Evolutionary conservation across 92 coral and sea anemone genomes (phyloP).

Genomic region (Virgularia gustaviana): DNA sequence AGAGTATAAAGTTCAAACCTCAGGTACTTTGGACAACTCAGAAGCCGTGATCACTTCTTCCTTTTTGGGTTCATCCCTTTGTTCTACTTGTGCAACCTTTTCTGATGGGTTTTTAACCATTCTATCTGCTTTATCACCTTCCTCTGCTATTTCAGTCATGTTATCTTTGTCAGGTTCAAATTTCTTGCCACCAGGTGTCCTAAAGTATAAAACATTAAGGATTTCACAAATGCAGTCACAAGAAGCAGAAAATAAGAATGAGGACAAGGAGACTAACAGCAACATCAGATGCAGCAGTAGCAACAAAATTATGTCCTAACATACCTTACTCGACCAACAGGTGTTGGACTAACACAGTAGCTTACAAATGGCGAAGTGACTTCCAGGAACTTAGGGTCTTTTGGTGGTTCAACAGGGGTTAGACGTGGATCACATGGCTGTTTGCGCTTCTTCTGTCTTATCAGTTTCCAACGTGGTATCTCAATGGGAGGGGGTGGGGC

Average conservation of each 20-base stretch:
- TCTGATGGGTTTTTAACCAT: constrained; percentile 50
- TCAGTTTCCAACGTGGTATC: constrained; percentile 95
- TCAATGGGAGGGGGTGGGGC: constrained; percentile 97
- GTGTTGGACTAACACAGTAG: constrained; percentile 89
- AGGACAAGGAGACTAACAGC: not conserved
- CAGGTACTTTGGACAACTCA: too few species aligned
- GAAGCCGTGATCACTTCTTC: constrained; percentile 44
- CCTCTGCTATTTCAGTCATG: constrained; percentile 90
- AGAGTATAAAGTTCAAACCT: not conserved
- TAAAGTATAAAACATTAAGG: not conserved
- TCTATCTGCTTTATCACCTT: constrained; percentile 71
- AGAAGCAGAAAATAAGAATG: not conserved
- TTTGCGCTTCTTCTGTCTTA: constrained; percentile 89
- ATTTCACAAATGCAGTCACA: not conserved
- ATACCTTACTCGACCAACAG: constrained; percentile 96
- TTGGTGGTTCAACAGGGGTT: constrained; percentile 90
- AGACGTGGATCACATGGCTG: constrained; percentile 82
- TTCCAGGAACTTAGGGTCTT: constrained; percentile 94
- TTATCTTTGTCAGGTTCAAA: constrained; percentile 67
- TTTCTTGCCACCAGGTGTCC: constrained; percentile 87
- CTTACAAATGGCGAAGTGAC: constrained; percentile 86
- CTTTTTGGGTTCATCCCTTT: constrained; percentile 40
- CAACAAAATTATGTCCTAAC: not conserved
- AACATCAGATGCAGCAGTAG: not conserved
- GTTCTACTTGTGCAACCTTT: constrained; percentile 46